Evolutionary conservation across 2,797 vertebrate genomes (phyloP).

Genomic region (Melanotaenia maccullochi): DNA sequence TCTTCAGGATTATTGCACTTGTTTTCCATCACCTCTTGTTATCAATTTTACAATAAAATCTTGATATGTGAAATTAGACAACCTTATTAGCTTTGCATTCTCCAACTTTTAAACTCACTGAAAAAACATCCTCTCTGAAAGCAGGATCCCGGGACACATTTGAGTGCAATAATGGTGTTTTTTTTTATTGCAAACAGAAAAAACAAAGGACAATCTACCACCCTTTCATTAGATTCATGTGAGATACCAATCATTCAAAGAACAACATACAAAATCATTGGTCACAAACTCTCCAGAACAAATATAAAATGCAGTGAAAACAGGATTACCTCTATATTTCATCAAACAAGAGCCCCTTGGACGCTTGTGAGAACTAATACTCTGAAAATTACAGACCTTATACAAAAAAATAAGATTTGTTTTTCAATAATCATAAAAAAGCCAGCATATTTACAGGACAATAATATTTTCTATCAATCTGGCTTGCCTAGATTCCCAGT

Average conservation of each 20-base stretch:
- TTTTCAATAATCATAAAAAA: constrained; percentile 59
- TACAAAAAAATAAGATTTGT: constrained; percentile 79
- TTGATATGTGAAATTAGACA: neutral
- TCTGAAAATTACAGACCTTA: constrained; percentile 74
- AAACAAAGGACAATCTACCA: constrained; percentile 71
- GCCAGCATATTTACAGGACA: constrained; percentile 84
- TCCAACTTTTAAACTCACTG: neutral
- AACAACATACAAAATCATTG: constrained; percentile 77
- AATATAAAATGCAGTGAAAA: constrained; percentile 72
- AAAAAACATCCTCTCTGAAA: constrained; percentile 18
- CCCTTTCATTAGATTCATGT: constrained; percentile 70
- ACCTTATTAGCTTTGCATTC: too few relatives aligned
- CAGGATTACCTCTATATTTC: constrained; percentile 47
- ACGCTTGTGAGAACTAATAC: constrained; percentile 64
- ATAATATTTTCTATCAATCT: constrained; percentile 81
- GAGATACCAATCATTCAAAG: constrained; percentile 73
- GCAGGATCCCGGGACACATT: constrained; percentile 48
- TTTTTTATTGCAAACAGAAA: constrained; percentile 83
- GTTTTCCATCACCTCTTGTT: neutral
- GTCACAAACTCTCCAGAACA: constrained; percentile 71
- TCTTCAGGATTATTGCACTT: neutral
- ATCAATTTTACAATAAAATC: neutral
- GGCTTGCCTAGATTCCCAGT: constrained; percentile 78
- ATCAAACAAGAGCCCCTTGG: constrained; percentile 38
- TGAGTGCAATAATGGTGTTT: constrained; percentile 62